phyloP scores from a whole-genome alignment of 1,140 invertebrate species.

The Triops cancriformis region DNA sequence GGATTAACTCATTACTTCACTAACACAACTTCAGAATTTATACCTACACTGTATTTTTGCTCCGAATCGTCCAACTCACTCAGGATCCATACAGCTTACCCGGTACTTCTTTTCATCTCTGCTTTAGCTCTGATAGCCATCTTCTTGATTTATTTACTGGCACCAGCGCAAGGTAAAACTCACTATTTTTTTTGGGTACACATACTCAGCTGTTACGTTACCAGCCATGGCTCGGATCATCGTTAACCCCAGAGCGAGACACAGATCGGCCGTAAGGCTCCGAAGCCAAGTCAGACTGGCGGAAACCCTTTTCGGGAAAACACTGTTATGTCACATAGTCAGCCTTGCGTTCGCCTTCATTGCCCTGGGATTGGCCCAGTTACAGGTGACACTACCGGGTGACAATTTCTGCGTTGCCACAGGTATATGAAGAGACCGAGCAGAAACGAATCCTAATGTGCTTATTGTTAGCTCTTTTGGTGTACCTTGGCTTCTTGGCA shows the following conservation, averaged over 20 bases:
- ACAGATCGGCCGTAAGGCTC: not conserved
- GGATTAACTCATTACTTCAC: not conserved
- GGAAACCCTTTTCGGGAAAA: conserved; percentile 17
- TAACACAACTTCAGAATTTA: not conserved
- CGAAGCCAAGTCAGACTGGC: conserved; percentile 15
- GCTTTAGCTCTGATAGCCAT: conserved; percentile 19
- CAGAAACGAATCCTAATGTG: not conserved
- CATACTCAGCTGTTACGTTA: no score
- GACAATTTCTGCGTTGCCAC: not conserved
- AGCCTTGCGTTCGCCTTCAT: conserved; percentile 7
- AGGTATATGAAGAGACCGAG: not conserved
- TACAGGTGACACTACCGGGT: not conserved
- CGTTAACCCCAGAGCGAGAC: not conserved
- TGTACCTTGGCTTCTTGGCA: conserved; percentile 6
- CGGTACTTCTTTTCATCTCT: conserved; percentile 18
- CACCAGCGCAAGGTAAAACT: conserved; percentile 20
- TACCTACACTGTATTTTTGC: not conserved
- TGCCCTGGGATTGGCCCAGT: not conserved
- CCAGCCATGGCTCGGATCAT: conserved; percentile 14
- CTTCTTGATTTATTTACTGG: conserved; percentile 19
- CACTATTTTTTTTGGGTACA: not conserved
- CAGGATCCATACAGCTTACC: not conserved
- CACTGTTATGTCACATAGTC: conserved; percentile 18
- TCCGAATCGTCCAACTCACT: not conserved
- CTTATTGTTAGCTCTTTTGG: conserved; percentile 11